Conservation (phyloP, 1,140 invertebrate genomes). For the Leptinotarsa defecta region DNA sequence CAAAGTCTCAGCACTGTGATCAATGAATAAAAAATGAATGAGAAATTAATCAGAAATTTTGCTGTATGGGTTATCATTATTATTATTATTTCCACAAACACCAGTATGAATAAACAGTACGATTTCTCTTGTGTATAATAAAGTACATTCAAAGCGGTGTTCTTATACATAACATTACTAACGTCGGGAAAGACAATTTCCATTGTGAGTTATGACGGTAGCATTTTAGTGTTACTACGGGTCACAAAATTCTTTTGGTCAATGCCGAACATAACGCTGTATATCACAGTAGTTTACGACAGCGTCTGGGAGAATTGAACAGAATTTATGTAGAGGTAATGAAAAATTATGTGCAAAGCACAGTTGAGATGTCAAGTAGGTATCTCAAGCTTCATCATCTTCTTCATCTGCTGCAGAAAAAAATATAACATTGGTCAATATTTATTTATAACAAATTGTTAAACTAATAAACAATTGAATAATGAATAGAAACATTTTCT, state of each 20-base stretch:
- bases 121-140: no score
- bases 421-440: no score
- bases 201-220: background rate
- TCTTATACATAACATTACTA: background rate
- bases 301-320: background rate
- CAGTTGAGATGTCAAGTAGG: background rate
- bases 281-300: background rate
- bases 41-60: slow-evolving; percentile 15
- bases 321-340: background rate
- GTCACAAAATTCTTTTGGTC: slow-evolving; percentile 3
- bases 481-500: no score
- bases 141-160: no score
- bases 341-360: background rate
- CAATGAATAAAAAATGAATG: background rate
- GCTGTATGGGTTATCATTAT: no score
- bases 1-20: slow-evolving; percentile 23
- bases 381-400: background rate
- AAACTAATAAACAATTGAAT: no score
- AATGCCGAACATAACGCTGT: background rate
- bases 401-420: background rate
- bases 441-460: no score
- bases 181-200: background rate
- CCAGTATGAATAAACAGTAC: no score
- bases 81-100: no score
- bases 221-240: background rate